These are phyloP conservation scores for Melanargia galathea DNA, from an alignment of 2,888 invertebrate species.

Conservation along the genomic window DNA sequence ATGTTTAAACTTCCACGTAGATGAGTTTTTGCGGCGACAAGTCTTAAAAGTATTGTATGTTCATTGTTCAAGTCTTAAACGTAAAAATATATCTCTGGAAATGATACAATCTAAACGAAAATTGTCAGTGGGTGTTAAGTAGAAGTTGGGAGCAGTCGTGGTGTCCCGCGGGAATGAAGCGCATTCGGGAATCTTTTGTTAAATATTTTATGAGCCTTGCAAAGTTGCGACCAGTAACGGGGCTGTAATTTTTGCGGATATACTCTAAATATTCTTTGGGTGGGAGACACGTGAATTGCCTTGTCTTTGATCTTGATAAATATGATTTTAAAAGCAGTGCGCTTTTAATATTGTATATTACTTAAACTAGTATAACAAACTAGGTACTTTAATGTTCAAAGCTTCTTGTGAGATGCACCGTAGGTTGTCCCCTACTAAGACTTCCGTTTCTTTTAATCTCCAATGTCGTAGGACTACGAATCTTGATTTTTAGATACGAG, in stretches of 20 bases:
- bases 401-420: background rate
- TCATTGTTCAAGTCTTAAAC: background rate
- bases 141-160: conserved; percentile 45
- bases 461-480: background rate
- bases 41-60: conserved; percentile 1
- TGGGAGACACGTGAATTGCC: background rate
- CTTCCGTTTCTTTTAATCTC: background rate
- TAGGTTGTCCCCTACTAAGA: background rate
- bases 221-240: conserved; percentile 60
- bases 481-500: background rate
- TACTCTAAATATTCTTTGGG: conserved; percentile 6
- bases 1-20: background rate
- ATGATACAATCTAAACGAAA: conserved; percentile 39
- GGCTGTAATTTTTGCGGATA: conserved; percentile 31
- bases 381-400: background rate
- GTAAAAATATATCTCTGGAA: conserved; percentile 47
- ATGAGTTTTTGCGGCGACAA: background rate
- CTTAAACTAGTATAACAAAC: background rate
- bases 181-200: conserved; percentile 75
- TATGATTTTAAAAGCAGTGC: background rate
- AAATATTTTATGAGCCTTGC: conserved; percentile 77
- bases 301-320: conserved; percentile 7
- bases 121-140: conserved; percentile 58
- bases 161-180: conserved; percentile 57
- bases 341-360: background rate